phyloP scores from a whole-genome alignment of 2,113 vertebrate genomes.

The Odontophorus gujanensis region DNA sequence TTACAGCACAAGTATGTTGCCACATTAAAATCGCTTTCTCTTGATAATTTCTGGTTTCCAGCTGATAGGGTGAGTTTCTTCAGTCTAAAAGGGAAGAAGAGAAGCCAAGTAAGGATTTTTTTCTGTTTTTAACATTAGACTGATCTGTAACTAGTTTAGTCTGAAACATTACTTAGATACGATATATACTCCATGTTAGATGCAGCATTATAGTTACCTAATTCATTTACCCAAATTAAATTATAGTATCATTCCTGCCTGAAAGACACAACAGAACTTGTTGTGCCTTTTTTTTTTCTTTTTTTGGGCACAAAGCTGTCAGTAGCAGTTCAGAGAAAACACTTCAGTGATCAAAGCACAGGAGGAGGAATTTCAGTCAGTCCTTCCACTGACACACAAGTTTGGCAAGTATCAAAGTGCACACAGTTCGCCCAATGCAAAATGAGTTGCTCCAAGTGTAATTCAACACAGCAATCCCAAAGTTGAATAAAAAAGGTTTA shows the following conservation, averaged over 20 bases:
- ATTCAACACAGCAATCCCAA: neutral
- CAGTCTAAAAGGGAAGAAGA: constrained; percentile 82
- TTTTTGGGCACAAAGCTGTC: neutral
- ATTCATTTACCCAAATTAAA: neutral
- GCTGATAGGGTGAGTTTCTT: constrained; percentile 96
- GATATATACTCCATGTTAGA: neutral
- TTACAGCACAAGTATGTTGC: neutral
- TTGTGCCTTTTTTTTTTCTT: neutral
- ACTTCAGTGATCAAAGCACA: neutral
- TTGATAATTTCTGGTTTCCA: constrained; percentile 99
- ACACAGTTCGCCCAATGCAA: neutral
- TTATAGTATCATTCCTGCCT: neutral
- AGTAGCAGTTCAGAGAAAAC: neutral
- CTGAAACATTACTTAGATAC: neutral
- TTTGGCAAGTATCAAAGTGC: neutral
- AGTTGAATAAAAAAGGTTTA: neutral
- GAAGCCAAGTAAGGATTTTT: neutral
- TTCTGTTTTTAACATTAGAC: neutral
- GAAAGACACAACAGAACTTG: neutral
- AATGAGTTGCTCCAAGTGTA: neutral
- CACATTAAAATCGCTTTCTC: constrained; percentile 91
- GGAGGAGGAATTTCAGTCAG: neutral
- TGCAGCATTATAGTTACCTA: neutral
- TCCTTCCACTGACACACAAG: neutral
- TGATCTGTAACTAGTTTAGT: neutral